Evolutionary conservation across 2,113 vertebrate genomes (phyloP).

Genomic region (Caloenas nicobarica): DNA sequence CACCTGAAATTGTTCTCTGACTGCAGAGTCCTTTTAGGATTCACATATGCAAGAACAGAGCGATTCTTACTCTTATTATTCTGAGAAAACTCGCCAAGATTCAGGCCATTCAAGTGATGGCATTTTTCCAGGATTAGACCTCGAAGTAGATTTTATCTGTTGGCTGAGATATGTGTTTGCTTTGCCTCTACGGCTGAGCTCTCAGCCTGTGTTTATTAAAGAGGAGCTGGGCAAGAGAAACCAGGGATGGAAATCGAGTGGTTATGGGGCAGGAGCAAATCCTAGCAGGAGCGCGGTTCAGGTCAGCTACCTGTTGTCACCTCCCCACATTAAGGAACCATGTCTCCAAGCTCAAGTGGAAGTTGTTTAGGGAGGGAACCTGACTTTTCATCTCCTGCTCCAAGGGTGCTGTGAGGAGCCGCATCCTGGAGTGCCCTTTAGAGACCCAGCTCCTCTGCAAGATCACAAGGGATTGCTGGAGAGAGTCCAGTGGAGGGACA

Average conservation of each 20-base stretch:
- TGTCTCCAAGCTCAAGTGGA: neutral
- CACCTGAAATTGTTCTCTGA: neutral
- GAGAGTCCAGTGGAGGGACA: too few relatives aligned
- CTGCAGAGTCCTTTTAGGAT: neutral
- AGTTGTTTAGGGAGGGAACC: neutral
- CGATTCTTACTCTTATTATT: neutral
- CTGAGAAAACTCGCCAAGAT: neutral
- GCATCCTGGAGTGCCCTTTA: neutral
- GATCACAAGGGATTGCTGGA: too few relatives aligned
- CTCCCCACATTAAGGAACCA: too few relatives aligned
- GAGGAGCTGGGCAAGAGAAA: neutral
- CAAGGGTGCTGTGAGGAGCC: fast-evolving
- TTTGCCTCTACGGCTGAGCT: neutral
- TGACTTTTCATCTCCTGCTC: neutral
- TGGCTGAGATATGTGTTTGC: neutral
- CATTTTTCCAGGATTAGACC: neutral
- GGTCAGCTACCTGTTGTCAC: neutral
- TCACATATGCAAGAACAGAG: neutral
- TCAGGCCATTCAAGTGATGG: neutral
- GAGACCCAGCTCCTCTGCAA: neutral
- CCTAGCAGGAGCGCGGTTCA: fast-evolving
- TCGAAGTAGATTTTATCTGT: neutral
- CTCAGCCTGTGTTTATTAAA: neutral
- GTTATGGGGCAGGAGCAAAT: neutral
- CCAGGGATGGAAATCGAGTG: neutral